A percentile compares a stretch with the other conserved stretches of the same genome.
Evolutionary conservation across 1,140 invertebrate species (phyloP).

Genomic region (Calephelis nemesis): DNA sequence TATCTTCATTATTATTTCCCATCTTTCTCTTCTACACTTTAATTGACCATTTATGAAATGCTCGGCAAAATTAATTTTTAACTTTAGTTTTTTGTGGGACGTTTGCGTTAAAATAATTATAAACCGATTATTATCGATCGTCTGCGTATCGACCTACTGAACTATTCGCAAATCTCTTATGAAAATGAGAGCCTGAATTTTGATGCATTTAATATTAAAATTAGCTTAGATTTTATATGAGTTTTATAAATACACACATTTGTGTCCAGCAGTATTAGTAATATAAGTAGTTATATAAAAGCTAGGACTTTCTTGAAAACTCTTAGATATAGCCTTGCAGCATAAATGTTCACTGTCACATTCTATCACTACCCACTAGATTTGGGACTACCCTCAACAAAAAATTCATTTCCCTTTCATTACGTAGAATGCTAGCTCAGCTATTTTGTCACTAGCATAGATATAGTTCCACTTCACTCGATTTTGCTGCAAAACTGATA

Average conservation of each 20-base stretch:
- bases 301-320: slow-evolving; percentile 28
- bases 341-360: slow-evolving; percentile 22
- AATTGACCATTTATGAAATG: neutral
- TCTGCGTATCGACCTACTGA: slow-evolving; percentile 12
- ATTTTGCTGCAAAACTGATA: slow-evolving; percentile 57
- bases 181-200: slow-evolving; percentile 73
- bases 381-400: slow-evolving; percentile 20
- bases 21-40: neutral
- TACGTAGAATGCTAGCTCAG: slow-evolving; percentile 57
- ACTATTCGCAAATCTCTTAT: slow-evolving; percentile 52
- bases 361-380: slow-evolving; percentile 10
- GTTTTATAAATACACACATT: slow-evolving; percentile 71
- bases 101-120: neutral
- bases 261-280: slow-evolving; percentile 67
- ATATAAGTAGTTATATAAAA: slow-evolving; percentile 41
- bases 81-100: neutral
- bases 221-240: slow-evolving; percentile 71
- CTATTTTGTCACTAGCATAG: slow-evolving; percentile 59
- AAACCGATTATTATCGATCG: slow-evolving; percentile 3
- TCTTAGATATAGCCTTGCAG: slow-evolving; percentile 38
- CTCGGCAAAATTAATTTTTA: neutral
- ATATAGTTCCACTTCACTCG: slow-evolving; percentile 52
- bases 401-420: slow-evolving; percentile 50
- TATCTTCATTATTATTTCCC: neutral
- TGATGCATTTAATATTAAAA: slow-evolving; percentile 69